Evolutionary conservation across 1,140 invertebrate species (phyloP), one percentile per base, ranked within the genome.

Genomic region (Tetraneura akinire): DNA sequence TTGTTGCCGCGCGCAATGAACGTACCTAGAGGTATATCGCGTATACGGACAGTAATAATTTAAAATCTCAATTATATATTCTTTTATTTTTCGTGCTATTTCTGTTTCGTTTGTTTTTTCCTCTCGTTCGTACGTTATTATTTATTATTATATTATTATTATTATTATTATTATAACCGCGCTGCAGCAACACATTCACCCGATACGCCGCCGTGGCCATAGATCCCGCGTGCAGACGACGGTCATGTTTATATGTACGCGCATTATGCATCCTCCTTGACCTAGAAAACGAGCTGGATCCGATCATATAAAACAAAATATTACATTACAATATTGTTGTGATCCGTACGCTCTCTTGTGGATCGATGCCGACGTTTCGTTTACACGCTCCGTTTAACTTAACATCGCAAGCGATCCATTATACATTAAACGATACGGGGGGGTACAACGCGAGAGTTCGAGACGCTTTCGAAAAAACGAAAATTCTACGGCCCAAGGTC

Each of bases 321-420:
- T n/a, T n/a, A n/a, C 8, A 37, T 37, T 37, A 37, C 8, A 37
- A 4, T 37, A 37, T 37, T 37, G 8, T 37, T 37, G 8, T 8
- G 62, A 66, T 29, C 62, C 32, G 32, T 42, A 29, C 62, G 13
- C 32, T n/a, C 62, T 62, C 60, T 62, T 62, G 16, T 62, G 32
- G 18, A 32, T 62, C 60, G 60, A 16, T n/a, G 60, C 29, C 62
- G 32, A 37, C 18, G 62, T n/a, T 66, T 32, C 62, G 62, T 66
- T 66, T 66, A 66, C 37, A 66, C 32, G 62, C 32, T 66, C 62
- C 62, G 62, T 66, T 66, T 66, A 66, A 66, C 62, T 29, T 18
- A 10, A 37, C 8, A 37, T 37, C 62, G 29, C 62, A 26, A 16
- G 60, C 26, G 26, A 62, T 66, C 62, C 3, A 66, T 18, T 3